Percentiles rank a stretch among this genome's conserved stretches.
Evolutionary conservation across 1,140 invertebrate genomes (phyloP).

Genomic region (Stegodyphus mimosarum): DNA sequence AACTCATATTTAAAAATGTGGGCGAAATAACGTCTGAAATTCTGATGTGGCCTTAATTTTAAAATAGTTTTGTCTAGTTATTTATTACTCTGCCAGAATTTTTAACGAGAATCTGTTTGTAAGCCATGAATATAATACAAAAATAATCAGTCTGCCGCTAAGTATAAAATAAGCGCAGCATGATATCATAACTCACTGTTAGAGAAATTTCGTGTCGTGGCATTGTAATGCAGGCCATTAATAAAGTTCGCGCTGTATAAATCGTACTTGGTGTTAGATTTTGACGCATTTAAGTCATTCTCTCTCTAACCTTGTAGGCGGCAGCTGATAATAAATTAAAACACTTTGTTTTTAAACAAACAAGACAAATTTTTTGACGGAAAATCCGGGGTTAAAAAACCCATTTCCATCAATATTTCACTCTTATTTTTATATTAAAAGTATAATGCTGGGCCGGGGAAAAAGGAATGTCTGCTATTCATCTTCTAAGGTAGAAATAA

Average conservation of each 20-base stretch:
- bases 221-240: constrained; percentile 32
- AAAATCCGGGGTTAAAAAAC: constrained; percentile 58
- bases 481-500: constrained; percentile 19
- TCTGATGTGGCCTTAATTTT: no score
- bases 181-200: constrained; percentile 16
- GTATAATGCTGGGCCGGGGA: neutral
- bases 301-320: constrained; percentile 19
- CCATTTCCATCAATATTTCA: constrained; percentile 20
- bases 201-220: constrained; percentile 14
- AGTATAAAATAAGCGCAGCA: constrained; percentile 23
- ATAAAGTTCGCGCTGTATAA: constrained; percentile 32
- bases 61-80: no score
- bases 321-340: constrained; percentile 21
- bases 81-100: neutral
- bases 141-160: constrained; percentile 13
- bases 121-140: constrained; percentile 18
- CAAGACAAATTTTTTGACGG: constrained; percentile 21
- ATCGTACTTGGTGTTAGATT: constrained; percentile 32
- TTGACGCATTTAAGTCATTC: constrained; percentile 37
- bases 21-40: no score
- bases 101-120: neutral
- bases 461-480: constrained; percentile 33
- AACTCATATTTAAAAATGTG: no score
- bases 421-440: constrained; percentile 42
- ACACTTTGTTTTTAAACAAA: constrained; percentile 46